phyloP scores from a whole-genome alignment of 2,888 invertebrate genomes.

The Rhamnusium bicolor region DNA sequence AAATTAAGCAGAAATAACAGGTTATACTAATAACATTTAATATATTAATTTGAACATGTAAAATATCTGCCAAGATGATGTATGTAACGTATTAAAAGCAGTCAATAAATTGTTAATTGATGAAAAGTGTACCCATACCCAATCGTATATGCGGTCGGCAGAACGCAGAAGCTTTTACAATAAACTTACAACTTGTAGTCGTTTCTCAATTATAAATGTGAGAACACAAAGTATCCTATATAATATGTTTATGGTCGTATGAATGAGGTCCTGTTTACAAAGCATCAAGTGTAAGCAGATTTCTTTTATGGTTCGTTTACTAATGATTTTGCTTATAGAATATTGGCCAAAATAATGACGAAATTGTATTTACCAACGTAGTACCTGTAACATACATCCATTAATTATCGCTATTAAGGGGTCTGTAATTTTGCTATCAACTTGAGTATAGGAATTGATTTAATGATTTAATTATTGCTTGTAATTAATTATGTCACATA shows the following conservation, averaged over 20 bases:
- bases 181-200: constrained; percentile 68
- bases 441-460: too few species aligned
- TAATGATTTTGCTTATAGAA: too few species aligned
- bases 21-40: constrained; percentile 47
- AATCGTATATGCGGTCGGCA: constrained; percentile 57
- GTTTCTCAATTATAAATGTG: constrained; percentile 68
- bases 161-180: constrained; percentile 64
- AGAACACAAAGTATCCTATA: constrained; percentile 63
- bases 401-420: too few species aligned
- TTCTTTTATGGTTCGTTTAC: neutral
- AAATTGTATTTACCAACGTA: too few species aligned
- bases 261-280: constrained; percentile 57
- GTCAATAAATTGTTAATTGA: constrained; percentile 63
- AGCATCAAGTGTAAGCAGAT: constrained; percentile 36
- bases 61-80: constrained; percentile 50
- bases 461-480: too few species aligned
- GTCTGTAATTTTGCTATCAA: too few species aligned
- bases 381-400: too few species aligned
- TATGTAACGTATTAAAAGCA: constrained; percentile 57
- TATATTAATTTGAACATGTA: constrained; percentile 49
- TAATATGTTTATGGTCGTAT: constrained; percentile 57
- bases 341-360: too few species aligned
- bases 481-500: too few species aligned
- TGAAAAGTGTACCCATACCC: constrained; percentile 53
- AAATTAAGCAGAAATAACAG: constrained; percentile 35